Evolutionary conservation across 2,888 invertebrate genomes (phyloP), one percentile per base, ranked within the genome.

Genomic region (Eurytoma californica): DNA sequence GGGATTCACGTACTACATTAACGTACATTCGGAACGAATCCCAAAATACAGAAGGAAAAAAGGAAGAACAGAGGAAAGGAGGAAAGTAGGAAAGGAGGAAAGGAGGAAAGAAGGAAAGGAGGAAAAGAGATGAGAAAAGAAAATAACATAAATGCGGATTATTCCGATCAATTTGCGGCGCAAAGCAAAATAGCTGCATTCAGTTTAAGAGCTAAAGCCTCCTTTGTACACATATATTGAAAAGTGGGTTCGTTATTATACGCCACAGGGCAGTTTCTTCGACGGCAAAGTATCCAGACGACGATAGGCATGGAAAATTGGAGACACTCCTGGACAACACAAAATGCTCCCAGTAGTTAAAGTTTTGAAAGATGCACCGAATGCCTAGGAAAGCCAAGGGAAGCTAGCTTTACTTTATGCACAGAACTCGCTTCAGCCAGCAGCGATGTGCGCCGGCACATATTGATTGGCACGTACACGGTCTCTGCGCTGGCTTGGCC

Each of bases 381-480:
- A 2, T 24, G 24, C 24, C 24, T 24, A 39, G 39, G 39, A 39
- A 39, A 39, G 39, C 39, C 39, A 39, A 39, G 39, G 2, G 39
- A 0, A 7, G 39, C 39, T 7, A 39, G 39, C 4, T 7, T 7
- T 39, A 7, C 39, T 7, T 0, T 39, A 7, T 39, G 39, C 39
- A 39, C 39, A 7, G 39, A 39, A 39, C 39, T 39, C 39, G 39
- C 39, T 39, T 4, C 39, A 39, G 28, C 4, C 47, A 18, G 63
- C 47, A 30, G 63, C 63, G 84, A 83, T 82, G 82, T 82, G 85
- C 83, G 63, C 63, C 63, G 63, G 39, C 84, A 85, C 85, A 86
- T 88, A 89, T 89, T 83, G 88, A 89, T 88, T 87, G 85, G 79
- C 84, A 28, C 69, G 51, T 4, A 9, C 63, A 9, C 63, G n/a